Evolutionary conservation across 1,140 invertebrate species (phyloP), one percentile per base, ranked within the genome.

Genomic region (Caerostris extrusa): DNA sequence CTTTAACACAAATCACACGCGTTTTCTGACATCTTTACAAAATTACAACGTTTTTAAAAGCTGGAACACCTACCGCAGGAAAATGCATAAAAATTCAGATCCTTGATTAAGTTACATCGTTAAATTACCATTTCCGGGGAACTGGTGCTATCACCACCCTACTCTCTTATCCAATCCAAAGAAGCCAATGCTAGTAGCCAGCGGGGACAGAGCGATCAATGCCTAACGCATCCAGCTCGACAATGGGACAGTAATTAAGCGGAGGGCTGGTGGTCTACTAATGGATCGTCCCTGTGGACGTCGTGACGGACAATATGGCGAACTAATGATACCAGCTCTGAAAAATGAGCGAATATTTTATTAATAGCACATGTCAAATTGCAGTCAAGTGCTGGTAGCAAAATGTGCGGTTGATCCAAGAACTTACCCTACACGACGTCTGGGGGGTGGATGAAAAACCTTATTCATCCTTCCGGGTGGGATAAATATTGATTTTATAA

Each of bases 321-420:
- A 85, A 88, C 93, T 94, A 94, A 94, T 94, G 93, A 94, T 90
- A 90, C 87, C 58, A 64, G 93, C 83, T 77, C 92, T 93, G 92
- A 93, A 93, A 93, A 93, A 93, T 93, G 92, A 88, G 86, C 85
- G 85, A 88, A 88, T 88, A 88, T 93, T 93, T 93, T 93, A 93
- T 93, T 93, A 93, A 93, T 93, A 93, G 92, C 92, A 88, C 64
- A 93, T 93, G 92, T 93, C 92, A 93, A 93, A 93, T 93, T 88
- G 85, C 85, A 93, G 92, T 93, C 83, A 93, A 93, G 92, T 88
- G 67, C 67, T 87, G 91, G 91, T 93, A 93, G 91, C 91, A 58
- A 61, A 81, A 50, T 86, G 69, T 55, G 90, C 55, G 58, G n/a
- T 60, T 82, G 86, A 93, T 93, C 85, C 71, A 34, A 56, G 91